Evolutionary conservation across 2,888 invertebrate genomes (phyloP).

Genomic region (Drosophila mimica): DNA sequence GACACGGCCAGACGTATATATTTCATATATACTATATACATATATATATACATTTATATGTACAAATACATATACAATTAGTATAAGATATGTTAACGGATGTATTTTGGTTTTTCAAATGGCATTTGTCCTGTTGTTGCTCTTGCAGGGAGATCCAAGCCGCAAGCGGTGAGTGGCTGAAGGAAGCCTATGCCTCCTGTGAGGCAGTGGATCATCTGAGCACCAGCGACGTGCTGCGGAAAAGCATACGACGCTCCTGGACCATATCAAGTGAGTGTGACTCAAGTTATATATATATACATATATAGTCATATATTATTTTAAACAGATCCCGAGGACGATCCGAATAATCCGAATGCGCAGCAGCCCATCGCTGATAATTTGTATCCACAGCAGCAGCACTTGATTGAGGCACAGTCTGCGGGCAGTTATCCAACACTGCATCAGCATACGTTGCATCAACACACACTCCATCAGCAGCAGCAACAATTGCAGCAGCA

Average conservation of each 20-base stretch:
- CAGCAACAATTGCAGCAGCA: slow-evolving; percentile 35
- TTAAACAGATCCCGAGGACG: slow-evolving; percentile 82
- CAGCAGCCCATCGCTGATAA: slow-evolving; percentile 85
- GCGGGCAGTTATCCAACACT: slow-evolving; percentile 82
- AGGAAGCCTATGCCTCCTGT: slow-evolving; percentile 87
- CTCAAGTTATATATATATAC: not conserved
- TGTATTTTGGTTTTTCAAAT: slow-evolving; percentile 77
- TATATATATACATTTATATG: not conserved
- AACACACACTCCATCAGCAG: slow-evolving; percentile 55
- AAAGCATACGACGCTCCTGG: slow-evolving; percentile 89
- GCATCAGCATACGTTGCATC: slow-evolving; percentile 64
- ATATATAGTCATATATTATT: not conserved
- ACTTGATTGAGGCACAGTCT: slow-evolving; percentile 86
- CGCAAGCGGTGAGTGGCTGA: slow-evolving; percentile 89
- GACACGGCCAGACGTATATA: slow-evolving; percentile 54
- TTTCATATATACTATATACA: not conserved
- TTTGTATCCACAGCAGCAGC: slow-evolving; percentile 86
- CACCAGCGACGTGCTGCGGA: slow-evolving; percentile 88
- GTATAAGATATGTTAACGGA: slow-evolving; percentile 54
- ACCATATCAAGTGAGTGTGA: slow-evolving; percentile 88
- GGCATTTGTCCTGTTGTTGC: slow-evolving; percentile 78
- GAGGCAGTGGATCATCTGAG: slow-evolving; percentile 85
- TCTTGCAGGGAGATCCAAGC: slow-evolving; percentile 89
- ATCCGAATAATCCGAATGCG: slow-evolving; percentile 79
- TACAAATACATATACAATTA: not conserved